Conservation (phyloP, 2,888 invertebrate species). For the Tethea ocularis region DNA sequence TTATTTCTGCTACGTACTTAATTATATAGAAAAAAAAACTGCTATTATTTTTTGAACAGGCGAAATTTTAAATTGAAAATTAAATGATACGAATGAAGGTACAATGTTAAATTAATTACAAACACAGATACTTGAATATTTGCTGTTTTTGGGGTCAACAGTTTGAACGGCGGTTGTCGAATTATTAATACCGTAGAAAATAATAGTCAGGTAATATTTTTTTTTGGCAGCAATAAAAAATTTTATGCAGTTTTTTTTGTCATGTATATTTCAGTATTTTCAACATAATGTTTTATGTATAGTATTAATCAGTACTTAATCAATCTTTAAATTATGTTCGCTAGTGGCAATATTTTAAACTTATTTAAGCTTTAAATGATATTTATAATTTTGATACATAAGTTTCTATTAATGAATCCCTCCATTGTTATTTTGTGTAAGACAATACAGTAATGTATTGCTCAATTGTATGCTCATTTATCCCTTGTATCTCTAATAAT, state of each 20-base stretch:
- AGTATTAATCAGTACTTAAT: conserved; percentile 30
- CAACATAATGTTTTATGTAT: conserved; percentile 14
- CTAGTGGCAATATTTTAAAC: conserved; percentile 62
- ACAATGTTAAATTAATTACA: no score
- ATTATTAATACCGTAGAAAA: neutral
- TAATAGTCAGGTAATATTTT: no score
- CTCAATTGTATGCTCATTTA: conserved; percentile 77
- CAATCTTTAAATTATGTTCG: conserved; percentile 42
- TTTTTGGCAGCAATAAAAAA: neutral
- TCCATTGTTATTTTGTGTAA: conserved; percentile 49
- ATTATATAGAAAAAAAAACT: neutral
- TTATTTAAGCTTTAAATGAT: conserved; percentile 61
- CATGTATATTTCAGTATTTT: conserved; percentile 22
- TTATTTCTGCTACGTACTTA: neutral
- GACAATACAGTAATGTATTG: conserved; percentile 77
- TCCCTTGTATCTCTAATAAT: conserved; percentile 52
- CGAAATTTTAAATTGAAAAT: no score
- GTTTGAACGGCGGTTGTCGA: neutral
- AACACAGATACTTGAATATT: no score
- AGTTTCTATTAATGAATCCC: conserved; percentile 54
- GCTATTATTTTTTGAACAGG: no score
- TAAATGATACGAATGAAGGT: no score
- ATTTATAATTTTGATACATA: conserved; percentile 38
- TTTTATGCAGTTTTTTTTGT: conserved; percentile 7
- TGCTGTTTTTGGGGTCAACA: no score